Evolutionary conservation across 2,888 invertebrate genomes (phyloP), one percentile per base, ranked within the genome.

Genomic region (Folsomia candida): DNA sequence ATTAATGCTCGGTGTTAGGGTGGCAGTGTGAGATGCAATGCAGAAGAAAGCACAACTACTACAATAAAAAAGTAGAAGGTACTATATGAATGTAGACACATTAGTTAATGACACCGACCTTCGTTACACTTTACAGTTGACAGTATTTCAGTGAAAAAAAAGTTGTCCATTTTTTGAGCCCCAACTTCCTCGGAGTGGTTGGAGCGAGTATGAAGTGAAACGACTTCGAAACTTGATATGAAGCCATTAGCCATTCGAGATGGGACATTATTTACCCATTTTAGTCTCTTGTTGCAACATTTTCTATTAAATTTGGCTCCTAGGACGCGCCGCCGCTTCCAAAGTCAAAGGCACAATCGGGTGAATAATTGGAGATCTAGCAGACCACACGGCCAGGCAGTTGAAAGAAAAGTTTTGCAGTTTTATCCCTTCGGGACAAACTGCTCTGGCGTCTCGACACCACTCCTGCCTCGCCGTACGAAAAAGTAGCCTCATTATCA

Each of bases 401-500:
- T 4, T n/a, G 4, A 27, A 61, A 25, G 14, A 59, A 59, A 59
- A 25, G 20, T 59, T 59, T 26, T 14, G 14, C 27, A 61, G 61
- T 61, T 61, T 61, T 61, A 61, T 22, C 61, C 61, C 61, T 61
- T 28, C 20, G 61, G 61, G 61, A 61, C 24, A 54, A 20, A 54
- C 11, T 54, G 54, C 54, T 20, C 54, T 37, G 4, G 37, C 37
- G 37, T 37, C 4, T 37, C 37, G 14, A 4, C 37, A 37, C 37
- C 37, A 9, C 37, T 14, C 4, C 4, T 14, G 14, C 37, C 37
- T 9, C n/a, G n/a, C n/a, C 4, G 37, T 37, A 37, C 37, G 14
- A 14, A 9, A 54, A 54, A 54, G 54, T 65, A 65, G 25, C 65
- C 65, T 65, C 65, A 65, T 65, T 65, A 65, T 54, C 20, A 59